Evolutionary conservation across 2,797 vertebrate genomes (phyloP), one percentile per base, ranked within the genome.

Genomic region (Sebastes steindachneri): DNA sequence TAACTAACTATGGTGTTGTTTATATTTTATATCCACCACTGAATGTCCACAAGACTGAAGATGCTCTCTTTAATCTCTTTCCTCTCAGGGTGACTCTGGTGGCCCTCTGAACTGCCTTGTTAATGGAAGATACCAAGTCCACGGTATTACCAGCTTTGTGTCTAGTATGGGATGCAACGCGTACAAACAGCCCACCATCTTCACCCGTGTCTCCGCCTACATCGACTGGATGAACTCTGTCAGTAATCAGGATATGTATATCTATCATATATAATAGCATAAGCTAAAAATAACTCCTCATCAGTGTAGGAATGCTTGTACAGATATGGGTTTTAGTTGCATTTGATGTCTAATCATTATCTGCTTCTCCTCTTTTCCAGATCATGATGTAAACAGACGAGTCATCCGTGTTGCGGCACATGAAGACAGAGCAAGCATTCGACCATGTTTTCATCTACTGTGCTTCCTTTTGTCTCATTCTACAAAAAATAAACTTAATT

Each of bases 171-270:
- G 96, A 72, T 97, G 97, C 79, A 94, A 97, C 9, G 17, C 84
- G 7, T 4, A 21, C 60, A 79, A 3, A 88, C 98, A 97, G 76
- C 97, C 97, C 76, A 97, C 97, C 0, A 96, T 98, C 79, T 98
- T 97, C 96, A 97, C 96, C 29, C 95, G 96, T 0, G 95, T 97
- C 72, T 97, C 97, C 4, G 95, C 96, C 86, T 97, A 96, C 89
- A 94, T 93, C 68, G 74, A 92, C 51, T 98, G 97, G 97, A 96
- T 97, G 2, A 73, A 94, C 85, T 75, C 82, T 35, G 91, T 94
- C 26, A 84, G 92, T 92, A 45, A 78, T 35, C 23, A 31, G 14
- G 12, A 55, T 25, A 58, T 59, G 23, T 64, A 6, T 7, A 35
- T 53, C 4, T 19, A 23, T 60, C n/a, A 23, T 33, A 60, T 11